phyloP scores from a whole-genome alignment of 2,797 vertebrate genomes.

The Pogoniulus pusillus region DNA sequence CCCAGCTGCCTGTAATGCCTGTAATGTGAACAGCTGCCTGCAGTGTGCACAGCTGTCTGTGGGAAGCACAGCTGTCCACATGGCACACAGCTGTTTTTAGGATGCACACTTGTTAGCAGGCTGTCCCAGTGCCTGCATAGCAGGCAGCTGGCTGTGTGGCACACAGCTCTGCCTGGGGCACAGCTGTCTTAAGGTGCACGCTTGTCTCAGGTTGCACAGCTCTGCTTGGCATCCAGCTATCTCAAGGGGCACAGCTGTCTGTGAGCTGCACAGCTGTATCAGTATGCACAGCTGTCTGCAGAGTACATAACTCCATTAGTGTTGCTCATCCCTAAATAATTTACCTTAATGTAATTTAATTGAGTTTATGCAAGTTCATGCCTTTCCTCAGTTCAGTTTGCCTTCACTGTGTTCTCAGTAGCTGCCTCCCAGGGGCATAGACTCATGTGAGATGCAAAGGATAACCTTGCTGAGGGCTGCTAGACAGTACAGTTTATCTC shows the following conservation, averaged over 20 bases:
- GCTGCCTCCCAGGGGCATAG: background rate
- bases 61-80: background rate
- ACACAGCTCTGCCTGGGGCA: background rate
- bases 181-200: too few species aligned
- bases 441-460: background rate
- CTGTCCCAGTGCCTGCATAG: background rate
- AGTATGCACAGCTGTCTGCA: background rate
- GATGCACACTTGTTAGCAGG: background rate
- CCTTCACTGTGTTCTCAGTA: background rate
- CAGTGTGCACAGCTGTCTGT: background rate
- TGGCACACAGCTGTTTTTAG: background rate
- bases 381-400: background rate
- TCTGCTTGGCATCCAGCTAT: too few species aligned
- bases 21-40: background rate
- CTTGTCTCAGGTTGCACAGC: background rate
- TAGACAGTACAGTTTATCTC: background rate
- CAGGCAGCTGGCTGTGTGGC: background rate
- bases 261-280: background rate
- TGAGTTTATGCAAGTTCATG: background rate
- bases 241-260: background rate
- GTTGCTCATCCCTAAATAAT: background rate
- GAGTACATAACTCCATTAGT: background rate
- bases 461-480: rapidly evolving
- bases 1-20: too few species aligned
- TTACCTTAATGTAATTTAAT: background rate